Conservation (phyloP, 2,888 invertebrate species). For the Thymelicus lineola region DNA sequence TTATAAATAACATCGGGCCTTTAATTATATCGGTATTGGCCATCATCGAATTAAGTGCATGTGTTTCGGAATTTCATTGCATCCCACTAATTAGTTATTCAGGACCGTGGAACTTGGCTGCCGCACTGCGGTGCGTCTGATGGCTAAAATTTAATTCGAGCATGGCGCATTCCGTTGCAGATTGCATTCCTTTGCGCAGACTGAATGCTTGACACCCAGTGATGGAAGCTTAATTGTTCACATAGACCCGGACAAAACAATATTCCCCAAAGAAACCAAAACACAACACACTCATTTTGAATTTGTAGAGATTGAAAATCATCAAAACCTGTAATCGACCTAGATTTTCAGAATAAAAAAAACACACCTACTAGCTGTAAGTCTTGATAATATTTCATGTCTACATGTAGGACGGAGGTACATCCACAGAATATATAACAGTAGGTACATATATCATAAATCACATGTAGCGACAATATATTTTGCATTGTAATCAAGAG, state of each 20-base stretch:
- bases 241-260: slow-evolving; percentile 25
- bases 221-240: slow-evolving; percentile 54
- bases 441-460: too few relatives aligned
- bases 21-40: background rate
- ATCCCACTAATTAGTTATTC: slow-evolving; percentile 18
- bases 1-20: too few relatives aligned
- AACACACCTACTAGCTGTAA: too few relatives aligned
- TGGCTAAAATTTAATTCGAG: slow-evolving; percentile 75
- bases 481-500: too few relatives aligned
- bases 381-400: too few relatives aligned
- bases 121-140: slow-evolving; percentile 50
- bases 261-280: background rate
- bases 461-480: too few relatives aligned
- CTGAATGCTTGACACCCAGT: slow-evolving; percentile 50
- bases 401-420: too few relatives aligned
- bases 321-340: too few relatives aligned
- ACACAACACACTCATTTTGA: background rate
- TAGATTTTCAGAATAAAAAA: too few relatives aligned
- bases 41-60: background rate
- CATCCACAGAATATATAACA: too few relatives aligned
- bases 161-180: slow-evolving; percentile 73
- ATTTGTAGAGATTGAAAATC: too few relatives aligned
- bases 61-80: slow-evolving; percentile 21
- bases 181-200: slow-evolving; percentile 74
- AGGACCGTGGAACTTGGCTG: slow-evolving; percentile 37